These are phyloP conservation scores for Parnassius mnemosyne DNA, from an alignment of 2,888 invertebrate genomes.

Conservation along the genomic window DNA sequence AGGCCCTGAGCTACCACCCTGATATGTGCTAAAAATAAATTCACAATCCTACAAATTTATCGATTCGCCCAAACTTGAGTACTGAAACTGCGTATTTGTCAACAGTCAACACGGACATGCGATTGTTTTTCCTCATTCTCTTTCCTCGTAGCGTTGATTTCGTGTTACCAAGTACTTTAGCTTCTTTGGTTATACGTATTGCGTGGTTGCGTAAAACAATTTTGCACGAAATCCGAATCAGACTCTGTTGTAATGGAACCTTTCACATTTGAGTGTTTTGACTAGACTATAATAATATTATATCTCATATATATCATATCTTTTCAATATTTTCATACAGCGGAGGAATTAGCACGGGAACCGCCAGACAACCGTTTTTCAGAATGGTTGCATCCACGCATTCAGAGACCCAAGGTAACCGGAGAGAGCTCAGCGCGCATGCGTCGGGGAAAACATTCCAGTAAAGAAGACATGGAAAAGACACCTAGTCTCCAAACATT, in stretches of 20 bases:
- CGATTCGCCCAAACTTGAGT: conserved; percentile 41
- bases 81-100: conserved; percentile 46
- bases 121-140: conserved; percentile 49
- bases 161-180: conserved; percentile 60
- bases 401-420: conserved; percentile 61
- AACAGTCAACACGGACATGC: conserved; percentile 59
- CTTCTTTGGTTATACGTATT: conserved; percentile 33
- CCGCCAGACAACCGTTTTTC: conserved; percentile 69
- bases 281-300: not conserved
- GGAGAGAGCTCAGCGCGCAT: conserved; percentile 49
- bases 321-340: conserved; percentile 44
- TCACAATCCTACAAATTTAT: conserved; percentile 25
- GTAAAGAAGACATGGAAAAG: conserved; percentile 41
- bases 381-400: conserved; percentile 69
- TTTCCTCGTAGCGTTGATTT: conserved; percentile 51
- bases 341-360: conserved; percentile 70
- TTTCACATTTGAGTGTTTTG: conserved; percentile 10
- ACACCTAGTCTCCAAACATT: conserved; percentile 54
- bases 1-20: too few species aligned
- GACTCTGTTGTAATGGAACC: too few species aligned
- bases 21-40: conserved; percentile 32
- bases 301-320: too few species aligned
- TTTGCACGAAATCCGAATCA: too few species aligned
- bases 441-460: conserved; percentile 61
- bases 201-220: too few species aligned